Evolutionary conservation across 2,888 invertebrate genomes (phyloP).

Genomic region (Drosophila meridionalis): DNA sequence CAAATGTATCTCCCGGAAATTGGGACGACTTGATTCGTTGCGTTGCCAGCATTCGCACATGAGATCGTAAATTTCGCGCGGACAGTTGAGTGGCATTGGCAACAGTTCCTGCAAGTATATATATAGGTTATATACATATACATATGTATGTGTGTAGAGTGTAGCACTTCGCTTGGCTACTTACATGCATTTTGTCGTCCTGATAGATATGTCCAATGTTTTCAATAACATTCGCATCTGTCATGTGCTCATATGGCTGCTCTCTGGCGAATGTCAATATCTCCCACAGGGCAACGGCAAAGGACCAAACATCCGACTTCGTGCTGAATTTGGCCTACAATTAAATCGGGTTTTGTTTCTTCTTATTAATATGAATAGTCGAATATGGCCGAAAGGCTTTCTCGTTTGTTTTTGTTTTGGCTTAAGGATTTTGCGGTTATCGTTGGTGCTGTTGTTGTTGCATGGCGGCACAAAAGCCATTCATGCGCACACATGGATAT

Average conservation of each 20-base stretch:
- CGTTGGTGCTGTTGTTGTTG: slow-evolving; percentile 10
- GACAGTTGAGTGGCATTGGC: slow-evolving; percentile 91
- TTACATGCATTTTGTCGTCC: slow-evolving; percentile 89
- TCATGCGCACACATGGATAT: slow-evolving; percentile 54
- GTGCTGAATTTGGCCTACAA: slow-evolving; percentile 91
- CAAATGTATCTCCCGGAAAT: slow-evolving; percentile 93
- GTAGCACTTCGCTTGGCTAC: slow-evolving; percentile 64
- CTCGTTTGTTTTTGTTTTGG: slow-evolving; percentile 46
- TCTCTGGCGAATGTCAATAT: slow-evolving; percentile 92
- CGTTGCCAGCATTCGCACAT: slow-evolving; percentile 95
- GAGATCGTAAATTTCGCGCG: slow-evolving; percentile 93
- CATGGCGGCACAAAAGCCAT: slow-evolving; percentile 51
- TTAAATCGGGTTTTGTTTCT: slow-evolving; percentile 24
- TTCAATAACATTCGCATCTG: slow-evolving; percentile 93
- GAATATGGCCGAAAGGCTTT: slow-evolving; percentile 36
- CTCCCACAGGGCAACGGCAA: slow-evolving; percentile 95
- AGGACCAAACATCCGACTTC: slow-evolving; percentile 95
- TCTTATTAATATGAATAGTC: slow-evolving; percentile 16
- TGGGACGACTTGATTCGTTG: slow-evolving; percentile 91
- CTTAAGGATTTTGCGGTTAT: slow-evolving; percentile 62
- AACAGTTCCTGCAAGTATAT: slow-evolving; percentile 86
- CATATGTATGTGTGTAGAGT: not conserved
- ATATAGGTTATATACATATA: not conserved
- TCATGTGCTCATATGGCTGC: slow-evolving; percentile 92
- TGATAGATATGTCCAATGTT: slow-evolving; percentile 92